Evolutionary conservation across 2,888 invertebrate genomes (phyloP), one percentile per base, ranked within the genome.

Genomic region (Tortrix viridana): DNA sequence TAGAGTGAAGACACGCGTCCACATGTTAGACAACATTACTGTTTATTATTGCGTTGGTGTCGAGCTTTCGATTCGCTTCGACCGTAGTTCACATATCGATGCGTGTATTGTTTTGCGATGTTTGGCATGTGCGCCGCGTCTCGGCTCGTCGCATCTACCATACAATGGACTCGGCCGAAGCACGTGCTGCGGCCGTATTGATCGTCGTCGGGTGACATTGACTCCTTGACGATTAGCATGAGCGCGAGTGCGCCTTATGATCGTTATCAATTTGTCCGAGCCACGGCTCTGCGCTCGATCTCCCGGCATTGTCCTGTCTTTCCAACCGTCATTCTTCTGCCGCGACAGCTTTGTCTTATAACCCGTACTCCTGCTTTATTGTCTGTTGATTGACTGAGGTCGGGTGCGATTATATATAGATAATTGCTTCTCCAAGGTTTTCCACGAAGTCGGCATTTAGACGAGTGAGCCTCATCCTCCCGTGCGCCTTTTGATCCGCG

Each of bases 101-200:
- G 85, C 86, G 77, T 71, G 85, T 81, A 88, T 89, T 89, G 89
- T 89, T 84, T 81, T 69, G 84, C 82, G 77, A 77, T 79, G 78
- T 82, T 91, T 86, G 83, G 83, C 86, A 90, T 91, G 89, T 85
- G 82, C 82, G 80, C 76, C 86, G 81, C 88, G 88, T 89, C 76
- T 71, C 75, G 68, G 70, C 72, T 74, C 74, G 74, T 80, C 86
- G 82, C 86, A 81, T 83, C 84, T 80, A 77, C 85, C 85, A 87
- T 84, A 90, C 89, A 89, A 90, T 90, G 80, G 88, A 73, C 79
- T 83, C 81, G 79, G 81, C 79, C 79, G 77, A 80, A 85, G 87
- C 90, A 89, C 90, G 90, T 88, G 91, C 89, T 87, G 83, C 82
- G 86, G 82, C 73, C 74, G 80, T 79, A 85, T 88, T 85, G 89